Evolutionary conservation across 2,888 invertebrate species (phyloP), one percentile per base, ranked within the genome.

Genomic region (Ectemnius continuus): DNA sequence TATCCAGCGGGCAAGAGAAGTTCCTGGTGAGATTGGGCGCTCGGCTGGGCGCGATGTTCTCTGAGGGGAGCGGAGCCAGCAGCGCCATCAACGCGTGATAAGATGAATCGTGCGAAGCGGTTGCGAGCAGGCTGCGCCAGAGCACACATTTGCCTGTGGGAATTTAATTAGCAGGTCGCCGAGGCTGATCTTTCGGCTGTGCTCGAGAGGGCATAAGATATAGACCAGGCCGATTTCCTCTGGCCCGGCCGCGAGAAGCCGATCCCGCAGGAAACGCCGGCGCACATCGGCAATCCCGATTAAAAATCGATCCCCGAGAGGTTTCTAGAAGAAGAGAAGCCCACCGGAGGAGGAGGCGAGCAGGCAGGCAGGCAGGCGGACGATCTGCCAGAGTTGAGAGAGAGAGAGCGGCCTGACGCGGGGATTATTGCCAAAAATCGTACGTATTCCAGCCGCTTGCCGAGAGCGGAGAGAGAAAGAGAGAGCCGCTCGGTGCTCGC

Each of bases 81-180:
- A 82, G 82, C 82, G 82, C 82, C 82, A 82, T 78, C 82, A 76
- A 74, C 80, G 80, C 75, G 76, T 76, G 82, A 82, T 76, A 76
- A 80, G 77, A 83, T 83, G 83, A 84, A 81, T 81, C 84, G 81
- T 73, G 75, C 69, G 73, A 78, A 79, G 77, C 84, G 81, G 77
- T 76, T 77, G 80, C 62, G 73, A 84, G 71, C 23, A 23, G 74
- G 65, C 75, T 68, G 73, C 70, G 23, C 23, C 23, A 75, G 47
- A 75, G 47, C 68, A 73, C 78, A 78, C 79, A 79, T 79, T 71
- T 80, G 71, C 78, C 74, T 75, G 79, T 81, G 83, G 64, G 80
- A 85, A 85, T 85, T 82, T 63, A 85, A 85, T 85, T 84, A 85
- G 76, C 75, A 70, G 67, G 73, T 75, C 20, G 64, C 62, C 58